Evolutionary conservation across 92 coral and sea anemone species (phyloP).

Genomic region (Meandrina meandrites): DNA sequence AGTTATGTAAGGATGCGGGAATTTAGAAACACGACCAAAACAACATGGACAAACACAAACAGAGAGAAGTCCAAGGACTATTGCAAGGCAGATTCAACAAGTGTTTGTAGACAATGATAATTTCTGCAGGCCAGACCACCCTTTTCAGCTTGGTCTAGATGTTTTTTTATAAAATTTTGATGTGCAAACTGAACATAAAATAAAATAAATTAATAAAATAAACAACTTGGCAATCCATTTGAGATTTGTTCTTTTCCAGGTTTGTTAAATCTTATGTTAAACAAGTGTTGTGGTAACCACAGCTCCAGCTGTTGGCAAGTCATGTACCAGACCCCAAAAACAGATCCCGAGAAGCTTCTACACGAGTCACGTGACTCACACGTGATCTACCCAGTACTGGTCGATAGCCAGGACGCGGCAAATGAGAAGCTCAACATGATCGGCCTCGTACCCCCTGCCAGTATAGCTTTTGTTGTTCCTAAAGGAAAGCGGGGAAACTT

Average conservation of each 20-base stretch:
- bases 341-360: conserved; percentile 50
- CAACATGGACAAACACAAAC: background rate
- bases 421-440: conserved; percentile 35
- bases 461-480: conserved; percentile 71
- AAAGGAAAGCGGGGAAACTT: conserved; percentile 61
- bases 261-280: conserved; percentile 41
- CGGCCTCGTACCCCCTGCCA: conserved; percentile 66
- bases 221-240: too few relatives aligned
- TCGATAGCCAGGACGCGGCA: conserved; percentile 53
- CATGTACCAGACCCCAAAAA: conserved; percentile 45
- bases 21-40: too few relatives aligned
- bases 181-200: too few relatives aligned
- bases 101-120: background rate
- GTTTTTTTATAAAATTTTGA: too few relatives aligned
- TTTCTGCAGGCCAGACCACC: background rate
- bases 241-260: too few relatives aligned
- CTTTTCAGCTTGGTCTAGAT: too few relatives aligned
- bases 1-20: too few relatives aligned
- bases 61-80: background rate
- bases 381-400: conserved; percentile 70
- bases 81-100: background rate
- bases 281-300: conserved; percentile 58
- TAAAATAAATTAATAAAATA: too few relatives aligned
- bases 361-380: conserved; percentile 32
- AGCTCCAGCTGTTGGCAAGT: conserved; percentile 64